phyloP scores from a whole-genome alignment of 2,113 vertebrate species.

The Nerophis ophidion region DNA sequence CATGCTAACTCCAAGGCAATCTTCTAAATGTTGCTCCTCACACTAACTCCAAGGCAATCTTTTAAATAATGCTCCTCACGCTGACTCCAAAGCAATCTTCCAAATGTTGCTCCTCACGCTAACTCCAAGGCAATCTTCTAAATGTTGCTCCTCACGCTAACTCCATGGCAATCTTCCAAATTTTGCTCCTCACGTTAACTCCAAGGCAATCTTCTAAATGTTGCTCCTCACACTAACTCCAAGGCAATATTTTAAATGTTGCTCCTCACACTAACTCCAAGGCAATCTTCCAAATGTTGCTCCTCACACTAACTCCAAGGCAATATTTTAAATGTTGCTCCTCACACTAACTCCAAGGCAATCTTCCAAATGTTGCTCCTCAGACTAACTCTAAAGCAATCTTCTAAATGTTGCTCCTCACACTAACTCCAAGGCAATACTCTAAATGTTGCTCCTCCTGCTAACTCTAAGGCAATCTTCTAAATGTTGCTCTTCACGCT shows the following conservation, averaged over 20 bases:
- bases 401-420: constrained; percentile 64
- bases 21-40: constrained; percentile 64
- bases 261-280: constrained; percentile 89
- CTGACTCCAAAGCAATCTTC: constrained; percentile 87
- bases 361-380: constrained; percentile 70
- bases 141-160: constrained; percentile 79
- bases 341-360: constrained; percentile 93
- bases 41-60: constrained; percentile 91
- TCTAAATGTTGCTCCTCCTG: constrained; percentile 71
- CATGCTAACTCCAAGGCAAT: constrained; percentile 94
- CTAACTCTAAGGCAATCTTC: constrained; percentile 87
- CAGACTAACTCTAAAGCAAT: constrained; percentile 94
- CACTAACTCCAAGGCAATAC: constrained; percentile 91
- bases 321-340: constrained; percentile 66
- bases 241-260: constrained; percentile 74
- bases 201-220: constrained; percentile 77
- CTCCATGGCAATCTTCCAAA: constrained; percentile 81
- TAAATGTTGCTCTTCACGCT: constrained; percentile 75
- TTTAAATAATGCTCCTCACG: constrained; percentile 71
- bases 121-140: constrained; percentile 85
- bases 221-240: constrained; percentile 85
- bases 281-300: constrained; percentile 67
- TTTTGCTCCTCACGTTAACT: constrained; percentile 83
- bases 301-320: constrained; percentile 92
- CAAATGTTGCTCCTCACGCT: constrained; percentile 75